Percentiles rank a stretch among this genome's conserved stretches.
Evolutionary conservation across 2,797 vertebrate genomes (phyloP).

Genomic region (Microcaecilia unicolor): DNA sequence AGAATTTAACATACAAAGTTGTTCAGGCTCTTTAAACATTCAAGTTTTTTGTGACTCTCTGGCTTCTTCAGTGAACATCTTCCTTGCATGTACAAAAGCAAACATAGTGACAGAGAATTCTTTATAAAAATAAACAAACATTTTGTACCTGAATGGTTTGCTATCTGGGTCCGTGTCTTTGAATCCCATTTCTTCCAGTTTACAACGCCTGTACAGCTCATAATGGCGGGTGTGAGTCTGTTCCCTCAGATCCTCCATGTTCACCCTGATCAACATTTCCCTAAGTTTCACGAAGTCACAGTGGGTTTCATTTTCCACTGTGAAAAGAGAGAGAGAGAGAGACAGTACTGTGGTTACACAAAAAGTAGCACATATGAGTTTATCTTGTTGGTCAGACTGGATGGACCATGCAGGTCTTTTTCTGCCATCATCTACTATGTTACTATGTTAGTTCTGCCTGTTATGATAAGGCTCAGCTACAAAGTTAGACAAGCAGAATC

Average conservation of each 20-base stretch:
- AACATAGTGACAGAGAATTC: too few relatives aligned
- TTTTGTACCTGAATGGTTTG: conserved; percentile 69
- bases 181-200: conserved; percentile 71
- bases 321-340: not conserved
- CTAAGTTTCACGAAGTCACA: conserved; percentile 71
- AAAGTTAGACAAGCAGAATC: not conserved
- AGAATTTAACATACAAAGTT: too few relatives aligned
- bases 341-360: accelerated
- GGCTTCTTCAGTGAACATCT: too few relatives aligned
- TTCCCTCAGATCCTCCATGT: conserved; percentile 69
- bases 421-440: too few relatives aligned
- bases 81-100: too few relatives aligned
- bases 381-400: too few relatives aligned
- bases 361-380: too few relatives aligned
- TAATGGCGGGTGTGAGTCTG: conserved; percentile 67
- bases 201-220: conserved; percentile 64
- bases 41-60: too few relatives aligned
- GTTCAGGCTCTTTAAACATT: too few relatives aligned
- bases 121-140: too few relatives aligned
- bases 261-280: conserved; percentile 69
- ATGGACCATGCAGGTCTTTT: too few relatives aligned
- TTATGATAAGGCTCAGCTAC: not conserved
- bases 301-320: conserved; percentile 69
- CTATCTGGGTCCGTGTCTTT: conserved; percentile 69
- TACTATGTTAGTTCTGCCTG: too few relatives aligned